phyloP scores from a whole-genome alignment of 2,113 vertebrate species.

The Falcunculus frontatus region DNA sequence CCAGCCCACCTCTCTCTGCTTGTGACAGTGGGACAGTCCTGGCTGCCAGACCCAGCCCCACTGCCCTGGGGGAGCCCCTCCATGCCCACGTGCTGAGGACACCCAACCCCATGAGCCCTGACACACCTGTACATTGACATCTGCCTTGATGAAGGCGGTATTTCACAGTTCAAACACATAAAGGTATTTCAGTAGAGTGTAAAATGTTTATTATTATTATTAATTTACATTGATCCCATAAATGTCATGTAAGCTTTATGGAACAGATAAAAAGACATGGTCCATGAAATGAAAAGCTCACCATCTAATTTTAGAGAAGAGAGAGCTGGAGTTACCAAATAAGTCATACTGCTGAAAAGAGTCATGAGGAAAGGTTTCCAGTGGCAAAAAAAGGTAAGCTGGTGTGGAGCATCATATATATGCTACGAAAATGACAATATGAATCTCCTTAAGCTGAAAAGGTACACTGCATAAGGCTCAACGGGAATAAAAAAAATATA shows the following conservation, averaged over 20 bases:
- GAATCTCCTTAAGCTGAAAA: not conserved
- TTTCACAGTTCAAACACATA: not conserved
- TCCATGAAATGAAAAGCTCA: conserved; percentile 45
- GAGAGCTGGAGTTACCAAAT: not conserved
- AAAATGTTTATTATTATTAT: conserved; percentile 49
- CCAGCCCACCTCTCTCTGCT: not conserved
- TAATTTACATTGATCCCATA: conserved; percentile 27
- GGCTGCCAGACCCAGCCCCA: not conserved
- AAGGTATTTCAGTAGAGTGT: not conserved
- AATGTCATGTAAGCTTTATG: conserved; percentile 38
- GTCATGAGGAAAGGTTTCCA: not conserved
- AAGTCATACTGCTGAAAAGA: not conserved
- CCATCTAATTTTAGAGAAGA: conserved; percentile 6
- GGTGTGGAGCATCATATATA: not conserved
- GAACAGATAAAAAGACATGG: conserved; percentile 36
- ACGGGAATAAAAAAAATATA: not conserved
- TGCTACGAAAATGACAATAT: not conserved
- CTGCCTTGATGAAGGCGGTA: not conserved
- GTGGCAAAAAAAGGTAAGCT: not conserved
- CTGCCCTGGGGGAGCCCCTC: not conserved
- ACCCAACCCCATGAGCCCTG: rapidly evolving
- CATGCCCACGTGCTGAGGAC: not conserved
- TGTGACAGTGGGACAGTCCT: not conserved
- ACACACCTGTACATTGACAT: not conserved
- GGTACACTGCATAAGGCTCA: not conserved